Conservation (phyloP, 2,797 vertebrate species). For the Alectoris magna region DNA sequence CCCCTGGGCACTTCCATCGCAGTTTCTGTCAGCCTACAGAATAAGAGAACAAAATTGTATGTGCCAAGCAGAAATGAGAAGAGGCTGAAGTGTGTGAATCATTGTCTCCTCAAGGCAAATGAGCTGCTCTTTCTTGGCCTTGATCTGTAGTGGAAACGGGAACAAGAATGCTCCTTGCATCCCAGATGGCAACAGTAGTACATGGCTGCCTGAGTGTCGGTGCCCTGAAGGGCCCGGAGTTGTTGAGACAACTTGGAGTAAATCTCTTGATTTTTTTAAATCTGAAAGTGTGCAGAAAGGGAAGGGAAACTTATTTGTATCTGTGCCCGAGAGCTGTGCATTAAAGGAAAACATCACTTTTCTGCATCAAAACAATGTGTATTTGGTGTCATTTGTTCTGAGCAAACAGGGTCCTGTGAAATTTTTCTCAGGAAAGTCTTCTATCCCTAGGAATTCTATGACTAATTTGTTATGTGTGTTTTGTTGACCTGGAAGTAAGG, state of each 20-base stretch:
- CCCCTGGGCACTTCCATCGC: accelerated
- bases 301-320: neutral
- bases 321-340: neutral
- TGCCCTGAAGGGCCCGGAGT: accelerated
- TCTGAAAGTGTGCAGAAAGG: neutral
- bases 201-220: accelerated
- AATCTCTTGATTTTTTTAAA: neutral
- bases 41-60: neutral
- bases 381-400: neutral
- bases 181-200: neutral
- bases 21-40: neutral
- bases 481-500: too few species aligned
- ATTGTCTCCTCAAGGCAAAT: neutral
- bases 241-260: neutral
- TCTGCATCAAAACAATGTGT: neutral
- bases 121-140: neutral
- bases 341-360: neutral
- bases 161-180: neutral
- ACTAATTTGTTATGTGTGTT: too few species aligned
- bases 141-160: neutral
- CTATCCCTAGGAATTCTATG: too few species aligned
- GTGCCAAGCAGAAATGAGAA: neutral
- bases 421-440: neutral
- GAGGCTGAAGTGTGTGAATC: neutral
- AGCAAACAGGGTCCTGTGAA: neutral